Base-by-base conservation (phyloP, 2,888 invertebrate genomes). In the Tortricodes alternella region DNA sequence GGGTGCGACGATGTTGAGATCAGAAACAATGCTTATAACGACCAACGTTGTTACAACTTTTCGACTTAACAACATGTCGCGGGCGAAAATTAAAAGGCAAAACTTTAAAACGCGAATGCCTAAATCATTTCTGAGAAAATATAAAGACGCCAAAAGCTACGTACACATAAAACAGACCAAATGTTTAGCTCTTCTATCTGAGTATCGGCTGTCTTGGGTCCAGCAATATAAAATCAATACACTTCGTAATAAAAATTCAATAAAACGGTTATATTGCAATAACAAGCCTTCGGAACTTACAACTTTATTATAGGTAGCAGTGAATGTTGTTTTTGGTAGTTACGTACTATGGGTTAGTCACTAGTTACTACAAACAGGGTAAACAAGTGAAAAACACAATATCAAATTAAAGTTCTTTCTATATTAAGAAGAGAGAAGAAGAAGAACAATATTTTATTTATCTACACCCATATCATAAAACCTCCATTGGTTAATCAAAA, bases 191-290 rank as follows among this genome's bases (percentile, higher is more conserved):
- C 3, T 5, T 5, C 21, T 5, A 21, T 4, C 21, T 3, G 11
- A 23, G n/a, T 23, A 13, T 34, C 8, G 13, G 32, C 24, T 13
- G 18, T 16, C 18, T 3, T 18, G 16, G 5, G 15, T 23, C 5
- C 11, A 24, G 13, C 21, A 34, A 35, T 23, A 34, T 9, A 43
- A 43, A 23, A 23, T 15, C 19, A 43, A 51, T 24, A 24, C n/a
- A n/a, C 18, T n/a, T 29, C 6, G 21, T 15, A 50, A 51, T 34
- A 41, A 34, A 41, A 8, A 41, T 43, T 51, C 15, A 43, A 43
- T 51, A 51, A 51, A 51, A 51, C 18, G 23, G 15, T 50, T 39
- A 43, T 34, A 51, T 51, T 18, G 32, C 32, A 41, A 29, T 34
- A 51, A 41, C 21, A 38, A 38, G 6, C 3, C 37, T 24, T 7